Conservation (phyloP, 2,888 invertebrate species). For the Perizoma flavofasciatum region DNA sequence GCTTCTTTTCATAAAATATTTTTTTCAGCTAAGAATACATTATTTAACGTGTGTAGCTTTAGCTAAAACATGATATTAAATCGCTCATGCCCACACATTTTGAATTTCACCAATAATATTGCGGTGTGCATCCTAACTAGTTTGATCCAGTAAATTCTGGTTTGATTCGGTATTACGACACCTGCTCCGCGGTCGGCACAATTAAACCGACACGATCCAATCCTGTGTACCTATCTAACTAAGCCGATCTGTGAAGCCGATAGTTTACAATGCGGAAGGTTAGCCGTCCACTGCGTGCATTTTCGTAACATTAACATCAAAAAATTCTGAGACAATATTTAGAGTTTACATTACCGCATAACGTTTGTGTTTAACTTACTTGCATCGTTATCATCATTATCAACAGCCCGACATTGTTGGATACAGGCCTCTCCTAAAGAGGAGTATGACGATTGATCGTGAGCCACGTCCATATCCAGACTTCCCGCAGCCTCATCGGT, state of each 20-base stretch:
- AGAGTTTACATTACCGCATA: too few species aligned
- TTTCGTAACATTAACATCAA: neutral
- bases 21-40: too few species aligned
- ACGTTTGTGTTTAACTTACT: too few species aligned
- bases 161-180: slow-evolving; percentile 30
- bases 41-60: too few species aligned
- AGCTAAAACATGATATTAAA: too few species aligned
- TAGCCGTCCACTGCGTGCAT: slow-evolving; percentile 7
- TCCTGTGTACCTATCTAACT: slow-evolving; percentile 29
- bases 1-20: too few species aligned
- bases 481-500: too few species aligned
- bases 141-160: slow-evolving; percentile 28
- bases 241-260: slow-evolving; percentile 23
- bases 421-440: too few species aligned
- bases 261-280: slow-evolving; percentile 23
- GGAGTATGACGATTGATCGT: too few species aligned
- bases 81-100: neutral
- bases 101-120: slow-evolving; percentile 16
- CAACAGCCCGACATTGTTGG: too few species aligned
- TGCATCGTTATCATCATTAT: too few species aligned
- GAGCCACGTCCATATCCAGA: too few species aligned
- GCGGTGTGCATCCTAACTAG: slow-evolving; percentile 15
- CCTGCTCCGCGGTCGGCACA: slow-evolving; percentile 30
- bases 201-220: slow-evolving; percentile 32
- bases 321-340: neutral